Evolutionary conservation across 2,888 invertebrate species (phyloP), one percentile per base, ranked within the genome.

Genomic region (Mythimna albipuncta): DNA sequence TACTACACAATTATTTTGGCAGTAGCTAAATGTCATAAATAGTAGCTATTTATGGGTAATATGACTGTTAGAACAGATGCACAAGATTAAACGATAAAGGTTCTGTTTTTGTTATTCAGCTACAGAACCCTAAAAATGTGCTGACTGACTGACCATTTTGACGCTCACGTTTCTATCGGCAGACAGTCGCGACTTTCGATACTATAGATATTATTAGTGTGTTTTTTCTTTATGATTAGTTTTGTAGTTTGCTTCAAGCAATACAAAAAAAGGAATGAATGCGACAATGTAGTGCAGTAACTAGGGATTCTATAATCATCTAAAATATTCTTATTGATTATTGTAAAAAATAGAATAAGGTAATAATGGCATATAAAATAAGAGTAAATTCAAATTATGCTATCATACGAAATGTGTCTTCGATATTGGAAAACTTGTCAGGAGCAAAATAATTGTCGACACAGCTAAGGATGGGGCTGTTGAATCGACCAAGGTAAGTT

Each of bases 401-500:
- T 84, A 94, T 91, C 69, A 91, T 89, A 70, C 89, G 89, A 83
- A 89, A 93, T 47, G 88, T 85, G 64, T 93, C 91, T 77, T 93
- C 91, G 70, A 88, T 75, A 58, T 82, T 88, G 16, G 86, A 47
- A 79, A 90, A 89, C 50, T 80, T 82, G 69, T 93, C 92, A 5
- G 89, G 83, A 47, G 91, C 88, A 78, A 95, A 95, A 50, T 90
- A 91, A 72, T 90, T 93, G 64, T 96, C 95, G 61, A 96, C 90
- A 81, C 95, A 95, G 32, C 90, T 89, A 3, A 95, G 82, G 64
- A 95, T 89, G 6, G 95, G 95, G 72, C 94, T 95, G 77, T 94
- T 93, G 77, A 95, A 95, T 72, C 88, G 89, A 19, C 96, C 91
- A 10, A 90, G 89, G 69, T 90, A 87, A 2, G 92, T 88, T 11